Conservation (phyloP, 2,113 vertebrate species). For the Rhineura floridana region DNA sequence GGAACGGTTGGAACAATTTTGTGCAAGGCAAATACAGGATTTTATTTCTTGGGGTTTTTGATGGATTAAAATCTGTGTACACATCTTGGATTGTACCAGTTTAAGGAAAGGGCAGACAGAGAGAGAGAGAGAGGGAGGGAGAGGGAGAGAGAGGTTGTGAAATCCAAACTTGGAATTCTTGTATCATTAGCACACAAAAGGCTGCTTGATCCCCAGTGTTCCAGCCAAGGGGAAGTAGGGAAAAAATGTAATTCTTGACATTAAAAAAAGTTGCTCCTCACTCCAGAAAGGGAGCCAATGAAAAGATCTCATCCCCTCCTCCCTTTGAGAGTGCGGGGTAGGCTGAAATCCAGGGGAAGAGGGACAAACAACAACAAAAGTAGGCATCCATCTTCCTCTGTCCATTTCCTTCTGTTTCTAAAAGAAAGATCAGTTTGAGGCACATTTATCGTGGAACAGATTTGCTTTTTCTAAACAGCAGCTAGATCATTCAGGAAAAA, state of each 20-base stretch:
- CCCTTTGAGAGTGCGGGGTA: neutral
- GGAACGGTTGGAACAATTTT: neutral
- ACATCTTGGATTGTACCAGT: neutral
- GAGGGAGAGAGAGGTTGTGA: neutral
- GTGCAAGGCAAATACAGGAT: neutral
- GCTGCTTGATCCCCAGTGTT: neutral
- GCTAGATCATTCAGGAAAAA: too few relatives aligned
- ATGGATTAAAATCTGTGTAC: neutral
- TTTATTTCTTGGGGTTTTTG: neutral
- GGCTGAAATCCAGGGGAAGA: neutral
- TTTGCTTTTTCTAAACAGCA: neutral
- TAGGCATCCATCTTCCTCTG: neutral
- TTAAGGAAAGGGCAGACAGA: neutral
- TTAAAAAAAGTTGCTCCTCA: neutral
- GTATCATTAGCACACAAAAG: neutral
- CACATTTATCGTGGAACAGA: neutral
- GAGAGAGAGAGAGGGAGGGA: too few relatives aligned
- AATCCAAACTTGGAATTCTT: neutral
- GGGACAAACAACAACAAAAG: neutral
- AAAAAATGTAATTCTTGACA: neutral
- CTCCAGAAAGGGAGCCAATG: neutral
- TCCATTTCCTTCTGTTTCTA: neutral
- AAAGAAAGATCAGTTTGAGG: neutral
- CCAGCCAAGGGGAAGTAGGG: too few relatives aligned
- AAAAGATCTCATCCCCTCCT: neutral